These are phyloP conservation scores for Rhinella marina DNA, from an alignment of 2,797 vertebrate genomes.

Conservation along the genomic window DNA sequence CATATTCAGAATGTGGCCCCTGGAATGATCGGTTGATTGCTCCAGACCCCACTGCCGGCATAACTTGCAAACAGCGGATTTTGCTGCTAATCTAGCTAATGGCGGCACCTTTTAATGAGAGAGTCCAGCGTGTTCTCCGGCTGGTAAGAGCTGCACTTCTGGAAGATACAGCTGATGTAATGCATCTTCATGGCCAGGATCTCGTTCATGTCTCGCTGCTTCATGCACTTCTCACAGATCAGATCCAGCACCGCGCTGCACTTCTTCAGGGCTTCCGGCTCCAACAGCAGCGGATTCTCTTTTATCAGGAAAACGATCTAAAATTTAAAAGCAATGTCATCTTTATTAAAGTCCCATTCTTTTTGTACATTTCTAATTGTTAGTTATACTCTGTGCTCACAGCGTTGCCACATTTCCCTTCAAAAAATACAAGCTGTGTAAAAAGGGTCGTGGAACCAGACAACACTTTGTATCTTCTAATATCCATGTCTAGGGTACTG, in stretches of 20 bases:
- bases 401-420: no score
- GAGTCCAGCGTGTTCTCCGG: conserved; percentile 89
- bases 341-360: no score
- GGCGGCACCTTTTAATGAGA: conserved; percentile 86
- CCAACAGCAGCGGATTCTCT: conserved; percentile 90
- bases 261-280: conserved; percentile 85
- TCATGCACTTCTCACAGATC: conserved; percentile 96
- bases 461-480: no score
- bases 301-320: conserved; percentile 91
- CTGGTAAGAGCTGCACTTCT: conserved; percentile 87
- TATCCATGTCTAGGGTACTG: no score
- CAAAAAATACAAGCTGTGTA: no score
- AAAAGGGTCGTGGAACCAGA: no score
- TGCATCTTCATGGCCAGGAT: conserved; percentile 98
- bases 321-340: not conserved
- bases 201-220: conserved; percentile 98
- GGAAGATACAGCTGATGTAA: conserved; percentile 92
- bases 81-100: not conserved
- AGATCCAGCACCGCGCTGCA: conserved; percentile 91
- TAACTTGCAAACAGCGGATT: no score
- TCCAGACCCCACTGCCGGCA: no score
- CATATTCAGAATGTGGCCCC: no score
- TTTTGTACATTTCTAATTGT: no score
- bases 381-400: no score
- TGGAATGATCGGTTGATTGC: no score